Conservation (phyloP, 2,888 invertebrate genomes). For the Chymomyza procnemis region DNA sequence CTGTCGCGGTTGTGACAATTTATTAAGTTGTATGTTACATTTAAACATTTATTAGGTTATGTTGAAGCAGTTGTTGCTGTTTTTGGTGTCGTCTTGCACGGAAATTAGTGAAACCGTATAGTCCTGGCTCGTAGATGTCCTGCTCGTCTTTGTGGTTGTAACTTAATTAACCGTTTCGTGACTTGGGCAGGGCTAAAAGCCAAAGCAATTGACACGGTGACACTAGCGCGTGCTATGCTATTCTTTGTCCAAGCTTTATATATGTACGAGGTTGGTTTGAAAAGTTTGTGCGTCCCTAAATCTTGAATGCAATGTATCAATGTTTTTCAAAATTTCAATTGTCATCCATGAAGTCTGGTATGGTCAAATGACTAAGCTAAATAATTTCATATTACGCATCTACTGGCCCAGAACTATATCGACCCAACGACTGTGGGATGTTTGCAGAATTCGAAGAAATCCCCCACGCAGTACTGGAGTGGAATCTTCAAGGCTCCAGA, state of each 20-base stretch:
- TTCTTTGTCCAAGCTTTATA: not conserved
- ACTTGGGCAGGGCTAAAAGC: slow-evolving; percentile 30
- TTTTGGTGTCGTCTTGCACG: slow-evolving; percentile 70
- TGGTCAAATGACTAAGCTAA: too few relatives aligned
- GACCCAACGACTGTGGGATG: too few relatives aligned
- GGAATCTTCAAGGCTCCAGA: too few relatives aligned
- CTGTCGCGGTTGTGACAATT: slow-evolving; percentile 46
- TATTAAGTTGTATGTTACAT: slow-evolving; percentile 51
- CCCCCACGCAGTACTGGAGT: too few relatives aligned
- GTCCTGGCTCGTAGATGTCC: slow-evolving; percentile 29
- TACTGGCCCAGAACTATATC: too few relatives aligned
- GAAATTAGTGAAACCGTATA: slow-evolving; percentile 70
- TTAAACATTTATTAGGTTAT: slow-evolving; percentile 62
- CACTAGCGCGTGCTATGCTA: slow-evolving; percentile 43
- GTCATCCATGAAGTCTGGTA: too few relatives aligned
- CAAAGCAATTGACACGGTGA: slow-evolving; percentile 67
- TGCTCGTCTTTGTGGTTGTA: slow-evolving; percentile 34
- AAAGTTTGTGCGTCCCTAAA: too few relatives aligned
- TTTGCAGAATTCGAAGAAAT: too few relatives aligned
- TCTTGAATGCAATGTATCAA: too few relatives aligned
- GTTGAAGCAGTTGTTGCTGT: slow-evolving; percentile 42
- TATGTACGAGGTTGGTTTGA: not conserved
- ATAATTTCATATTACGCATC: too few relatives aligned
- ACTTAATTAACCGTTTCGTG: slow-evolving; percentile 60
- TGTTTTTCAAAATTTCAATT: too few relatives aligned